A percentile compares a stretch with the other conserved stretches of the same genome.
Evolutionary conservation across 2,113 vertebrate genomes (phyloP).

Genomic region (Cyrtonyx montezumae): DNA sequence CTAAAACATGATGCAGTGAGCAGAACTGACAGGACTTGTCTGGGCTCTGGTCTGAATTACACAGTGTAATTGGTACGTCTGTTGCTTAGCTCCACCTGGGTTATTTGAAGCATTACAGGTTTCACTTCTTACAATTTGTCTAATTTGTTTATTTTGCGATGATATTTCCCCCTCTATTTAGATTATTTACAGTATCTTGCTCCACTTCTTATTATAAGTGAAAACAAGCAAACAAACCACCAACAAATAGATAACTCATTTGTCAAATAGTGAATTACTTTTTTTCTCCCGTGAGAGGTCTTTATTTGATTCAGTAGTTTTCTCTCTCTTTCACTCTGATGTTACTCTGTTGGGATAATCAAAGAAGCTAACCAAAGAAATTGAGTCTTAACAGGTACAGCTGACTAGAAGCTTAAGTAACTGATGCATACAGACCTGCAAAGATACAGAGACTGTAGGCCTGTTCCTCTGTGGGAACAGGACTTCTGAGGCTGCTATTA

Average conservation of each 20-base stretch:
- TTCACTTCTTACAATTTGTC: conserved; percentile 19
- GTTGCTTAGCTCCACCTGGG: not conserved
- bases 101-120: conserved; percentile 12
- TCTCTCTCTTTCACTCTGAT: not conserved
- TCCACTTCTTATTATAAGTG: not conserved
- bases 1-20: conserved; percentile 24
- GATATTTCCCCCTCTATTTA: not conserved
- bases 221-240: not conserved
- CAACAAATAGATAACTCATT: not conserved
- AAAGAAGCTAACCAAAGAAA: not conserved
- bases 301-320: not conserved
- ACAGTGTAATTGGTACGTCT: conserved; percentile 5
- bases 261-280: not conserved
- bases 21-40: conserved; percentile 28
- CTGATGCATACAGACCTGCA: not conserved
- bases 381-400: not conserved
- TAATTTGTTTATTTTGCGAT: not conserved
- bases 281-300: not conserved
- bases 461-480: not conserved
- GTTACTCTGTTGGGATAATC: not conserved
- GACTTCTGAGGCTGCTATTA: not conserved
- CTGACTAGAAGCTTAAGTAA: not conserved
- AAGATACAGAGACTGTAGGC: not conserved
- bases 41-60: conserved; percentile 39
- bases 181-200: not conserved